Percentiles rank a stretch among this genome's conserved stretches.
Conservation (phyloP, 2,797 vertebrate genomes). For the Phalanger gymnotis region DNA sequence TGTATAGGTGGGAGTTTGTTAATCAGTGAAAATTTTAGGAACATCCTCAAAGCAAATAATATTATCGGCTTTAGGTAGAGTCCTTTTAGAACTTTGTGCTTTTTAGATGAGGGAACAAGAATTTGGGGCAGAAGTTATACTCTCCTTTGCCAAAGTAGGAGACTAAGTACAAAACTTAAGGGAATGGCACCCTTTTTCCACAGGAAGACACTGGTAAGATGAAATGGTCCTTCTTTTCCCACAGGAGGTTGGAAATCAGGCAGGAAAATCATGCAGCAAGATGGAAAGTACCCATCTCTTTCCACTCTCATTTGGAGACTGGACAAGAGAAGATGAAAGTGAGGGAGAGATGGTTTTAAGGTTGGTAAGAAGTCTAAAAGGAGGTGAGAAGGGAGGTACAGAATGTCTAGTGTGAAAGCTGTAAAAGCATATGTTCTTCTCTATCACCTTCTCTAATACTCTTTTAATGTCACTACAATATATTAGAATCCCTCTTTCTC, state of each 20-base stretch:
- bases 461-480: background rate
- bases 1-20: background rate
- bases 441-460: background rate
- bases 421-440: background rate
- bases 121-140: background rate
- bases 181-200: background rate
- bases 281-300: background rate
- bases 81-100: background rate
- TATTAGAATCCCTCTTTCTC: background rate
- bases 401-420: background rate
- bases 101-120: background rate
- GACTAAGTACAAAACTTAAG: background rate
- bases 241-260: background rate
- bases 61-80: background rate
- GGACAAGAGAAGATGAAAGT: background rate
- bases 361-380: background rate
- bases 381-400: background rate
- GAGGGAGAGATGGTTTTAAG: background rate
- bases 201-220: background rate
- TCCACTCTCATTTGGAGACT: background rate
- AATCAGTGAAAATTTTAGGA: background rate
- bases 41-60: background rate
- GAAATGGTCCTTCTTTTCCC: background rate
- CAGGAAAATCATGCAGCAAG: background rate
- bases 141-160: background rate